Percentiles rank a stretch among this genome's conserved stretches.
Evolutionary conservation across 1,140 invertebrate genomes (phyloP).

Genomic region (Drosophila miranda): DNA sequence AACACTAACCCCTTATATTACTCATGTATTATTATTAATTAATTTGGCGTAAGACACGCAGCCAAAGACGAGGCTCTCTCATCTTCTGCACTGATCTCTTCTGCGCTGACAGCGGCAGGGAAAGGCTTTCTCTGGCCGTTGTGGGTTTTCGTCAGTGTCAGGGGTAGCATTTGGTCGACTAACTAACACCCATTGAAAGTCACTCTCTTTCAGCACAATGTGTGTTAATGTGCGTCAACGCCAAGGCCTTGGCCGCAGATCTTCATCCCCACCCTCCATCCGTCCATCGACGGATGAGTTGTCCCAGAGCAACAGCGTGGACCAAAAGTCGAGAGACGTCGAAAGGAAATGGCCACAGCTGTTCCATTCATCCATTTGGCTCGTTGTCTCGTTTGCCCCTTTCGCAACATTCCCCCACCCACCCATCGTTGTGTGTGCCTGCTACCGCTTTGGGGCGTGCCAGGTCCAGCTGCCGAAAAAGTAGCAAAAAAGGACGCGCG

Average conservation of each 20-base stretch:
- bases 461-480: conserved; percentile 38
- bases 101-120: too few relatives aligned
- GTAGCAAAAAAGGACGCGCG: conserved; percentile 13
- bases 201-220: conserved; percentile 56
- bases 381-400: conserved; percentile 52
- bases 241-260: conserved; percentile 16
- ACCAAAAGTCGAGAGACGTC: conserved; percentile 48
- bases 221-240: conserved; percentile 77
- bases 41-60: too few relatives aligned
- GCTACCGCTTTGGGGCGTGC: conserved; percentile 36
- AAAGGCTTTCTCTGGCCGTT: too few relatives aligned
- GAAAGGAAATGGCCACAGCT: conserved; percentile 77
- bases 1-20: too few relatives aligned
- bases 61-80: too few relatives aligned
- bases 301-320: conserved; percentile 22
- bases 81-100: not conserved
- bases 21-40: too few relatives aligned
- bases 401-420: not conserved
- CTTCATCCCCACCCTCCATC: conserved; percentile 4
- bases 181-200: too few relatives aligned
- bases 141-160: conserved; percentile 3
- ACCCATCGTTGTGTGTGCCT: not conserved
- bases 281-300: conserved; percentile 4
- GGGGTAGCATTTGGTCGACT: conserved; percentile 7
- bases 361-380: conserved; percentile 60